These are phyloP conservation scores for Phalacrocorax carbo DNA, from an alignment of 2,113 vertebrate species.

Conservation along the genomic window DNA sequence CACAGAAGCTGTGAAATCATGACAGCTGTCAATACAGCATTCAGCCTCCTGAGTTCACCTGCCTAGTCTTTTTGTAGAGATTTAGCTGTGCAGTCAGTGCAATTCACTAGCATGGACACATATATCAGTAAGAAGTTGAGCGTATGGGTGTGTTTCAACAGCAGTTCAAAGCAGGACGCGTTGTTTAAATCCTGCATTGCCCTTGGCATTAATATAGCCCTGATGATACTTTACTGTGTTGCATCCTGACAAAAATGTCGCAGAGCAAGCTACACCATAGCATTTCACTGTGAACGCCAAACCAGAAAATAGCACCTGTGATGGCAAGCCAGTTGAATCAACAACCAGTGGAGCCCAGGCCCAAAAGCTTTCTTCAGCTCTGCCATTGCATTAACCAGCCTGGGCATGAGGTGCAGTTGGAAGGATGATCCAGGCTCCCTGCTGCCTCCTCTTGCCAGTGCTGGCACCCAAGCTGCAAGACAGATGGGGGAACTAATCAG, in stretches of 20 bases:
- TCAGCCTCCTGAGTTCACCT: not conserved
- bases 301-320: not conserved
- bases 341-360: not conserved
- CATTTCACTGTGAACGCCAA: not conserved
- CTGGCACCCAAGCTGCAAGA: not conserved
- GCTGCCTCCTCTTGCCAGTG: not conserved
- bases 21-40: not conserved
- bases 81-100: not conserved
- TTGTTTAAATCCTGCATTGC: not conserved
- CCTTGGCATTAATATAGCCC: not conserved
- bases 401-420: not conserved
- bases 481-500: not conserved
- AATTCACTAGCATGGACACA: fast-evolving
- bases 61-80: not conserved
- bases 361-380: not conserved
- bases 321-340: not conserved
- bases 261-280: not conserved
- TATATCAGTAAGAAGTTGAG: not conserved
- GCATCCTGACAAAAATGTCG: not conserved
- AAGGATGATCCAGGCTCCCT: not conserved
- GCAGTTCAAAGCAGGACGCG: not conserved
- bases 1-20: not conserved
- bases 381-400: not conserved
- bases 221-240: not conserved
- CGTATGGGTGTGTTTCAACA: not conserved